Percentiles rank a stretch among this genome's conserved stretches.
These are phyloP conservation scores for Aporophyla lueneburgensis DNA, from an alignment of 2,888 invertebrate species.

Conservation along the genomic window DNA sequence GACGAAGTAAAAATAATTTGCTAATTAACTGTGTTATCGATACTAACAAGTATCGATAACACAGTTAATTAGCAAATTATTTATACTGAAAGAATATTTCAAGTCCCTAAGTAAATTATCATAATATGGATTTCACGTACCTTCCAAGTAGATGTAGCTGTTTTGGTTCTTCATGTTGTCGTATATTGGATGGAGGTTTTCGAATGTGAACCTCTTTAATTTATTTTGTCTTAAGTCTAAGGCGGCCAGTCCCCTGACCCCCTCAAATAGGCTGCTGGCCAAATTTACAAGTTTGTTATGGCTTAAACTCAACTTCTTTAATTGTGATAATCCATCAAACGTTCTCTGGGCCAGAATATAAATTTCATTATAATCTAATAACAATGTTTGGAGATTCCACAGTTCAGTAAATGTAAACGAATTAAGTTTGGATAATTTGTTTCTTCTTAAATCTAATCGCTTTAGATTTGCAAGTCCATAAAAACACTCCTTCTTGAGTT, in stretches of 20 bases:
- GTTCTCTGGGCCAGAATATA: slow-evolving; percentile 94
- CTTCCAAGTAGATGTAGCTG: slow-evolving; percentile 94
- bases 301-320: slow-evolving; percentile 93
- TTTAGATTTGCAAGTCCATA: slow-evolving; percentile 94
- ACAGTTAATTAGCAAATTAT: too few relatives aligned
- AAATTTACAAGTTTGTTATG: slow-evolving; percentile 94
- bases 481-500: slow-evolving; percentile 94
- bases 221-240: slow-evolving; percentile 95
- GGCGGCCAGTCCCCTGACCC: slow-evolving; percentile 93
- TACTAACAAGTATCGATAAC: too few relatives aligned
- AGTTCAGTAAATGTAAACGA: slow-evolving; percentile 95
- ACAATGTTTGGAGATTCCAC: slow-evolving; percentile 93
- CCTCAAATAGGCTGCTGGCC: slow-evolving; percentile 93
- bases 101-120: not conserved
- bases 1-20: slow-evolving; percentile 19
- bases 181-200: slow-evolving; percentile 94
- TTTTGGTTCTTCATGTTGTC: slow-evolving; percentile 94
- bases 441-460: slow-evolving; percentile 93
- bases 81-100: not conserved
- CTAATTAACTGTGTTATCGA: slow-evolving; percentile 23
- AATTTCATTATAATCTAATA: slow-evolving; percentile 93
- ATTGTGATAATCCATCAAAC: slow-evolving; percentile 93
- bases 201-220: slow-evolving; percentile 94
- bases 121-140: slow-evolving; percentile 89
- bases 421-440: slow-evolving; percentile 94